A percentile compares a stretch with the other conserved stretches of the same genome.
These are phyloP conservation scores for Thymelicus sylvestris DNA, from an alignment of 2,888 invertebrate species.

Conservation along the genomic window DNA sequence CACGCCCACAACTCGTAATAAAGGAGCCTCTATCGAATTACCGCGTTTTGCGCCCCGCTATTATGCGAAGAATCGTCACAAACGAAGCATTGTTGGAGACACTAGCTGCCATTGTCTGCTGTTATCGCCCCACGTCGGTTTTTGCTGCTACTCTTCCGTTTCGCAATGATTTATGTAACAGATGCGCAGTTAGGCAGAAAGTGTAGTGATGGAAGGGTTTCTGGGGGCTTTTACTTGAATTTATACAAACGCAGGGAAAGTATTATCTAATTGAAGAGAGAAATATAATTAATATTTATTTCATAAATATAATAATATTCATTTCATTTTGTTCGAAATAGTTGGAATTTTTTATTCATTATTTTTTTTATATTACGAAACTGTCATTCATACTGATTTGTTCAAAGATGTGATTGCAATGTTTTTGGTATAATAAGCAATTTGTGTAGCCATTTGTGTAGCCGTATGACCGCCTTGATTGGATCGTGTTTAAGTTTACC, in stretches of 20 bases:
- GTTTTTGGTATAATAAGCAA: no score
- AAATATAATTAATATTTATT: no score
- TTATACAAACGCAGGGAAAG: background rate
- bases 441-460: no score
- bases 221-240: background rate
- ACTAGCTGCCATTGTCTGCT: conserved; percentile 80
- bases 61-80: conserved; percentile 83
- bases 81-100: conserved; percentile 82
- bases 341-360: no score
- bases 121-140: conserved; percentile 79
- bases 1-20: conserved; percentile 77
- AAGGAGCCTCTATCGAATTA: conserved; percentile 80
- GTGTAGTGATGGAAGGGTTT: background rate
- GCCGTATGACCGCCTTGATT: no score
- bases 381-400: no score
- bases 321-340: no score
- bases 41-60: conserved; percentile 76
- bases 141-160: conserved; percentile 79
- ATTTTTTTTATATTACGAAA: no score
- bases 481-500: no score
- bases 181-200: conserved; percentile 55
- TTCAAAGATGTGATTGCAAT: no score
- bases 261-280: no score
- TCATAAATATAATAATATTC: no score
- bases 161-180: conserved; percentile 56